A percentile compares a stretch with the other conserved stretches of the same genome.
Conservation (phyloP, 2,888 invertebrate species). For the Eurytoma adleriae region DNA sequence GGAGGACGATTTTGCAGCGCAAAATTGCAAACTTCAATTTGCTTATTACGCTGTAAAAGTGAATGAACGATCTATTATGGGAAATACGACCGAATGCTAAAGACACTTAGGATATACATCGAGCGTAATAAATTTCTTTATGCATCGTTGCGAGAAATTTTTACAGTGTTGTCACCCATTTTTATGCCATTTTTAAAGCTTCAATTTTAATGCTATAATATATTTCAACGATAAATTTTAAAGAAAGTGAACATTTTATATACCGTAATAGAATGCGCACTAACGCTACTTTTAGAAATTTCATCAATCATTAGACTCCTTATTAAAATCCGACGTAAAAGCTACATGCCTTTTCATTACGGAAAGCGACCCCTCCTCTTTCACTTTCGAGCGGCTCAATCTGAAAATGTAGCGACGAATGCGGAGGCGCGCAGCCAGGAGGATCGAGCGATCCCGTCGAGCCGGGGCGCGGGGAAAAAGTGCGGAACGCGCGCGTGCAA, state of each 20-base stretch:
- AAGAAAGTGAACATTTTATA: no score
- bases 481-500: neutral
- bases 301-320: no score
- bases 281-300: neutral
- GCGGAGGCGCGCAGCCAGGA: neutral
- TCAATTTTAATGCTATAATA: conserved; percentile 2
- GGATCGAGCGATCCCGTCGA: no score
- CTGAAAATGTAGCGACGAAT: no score
- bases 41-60: conserved; percentile 18
- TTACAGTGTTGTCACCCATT: conserved; percentile 34
- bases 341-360: no score
- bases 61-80: conserved; percentile 43
- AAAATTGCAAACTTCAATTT: conserved; percentile 46
- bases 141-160: conserved; percentile 37
- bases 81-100: neutral
- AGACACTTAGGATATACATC: no score
- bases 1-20: conserved; percentile 41
- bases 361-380: no score
- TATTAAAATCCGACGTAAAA: no score
- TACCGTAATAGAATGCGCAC: neutral
- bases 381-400: no score
- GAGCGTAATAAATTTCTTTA: conserved; percentile 44
- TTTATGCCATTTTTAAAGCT: conserved; percentile 27
- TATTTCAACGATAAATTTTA: no score
- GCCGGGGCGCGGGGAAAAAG: neutral